Base-by-base conservation (phyloP, 2,888 invertebrate genomes). In the Acanthosepion esculentum region DNA sequence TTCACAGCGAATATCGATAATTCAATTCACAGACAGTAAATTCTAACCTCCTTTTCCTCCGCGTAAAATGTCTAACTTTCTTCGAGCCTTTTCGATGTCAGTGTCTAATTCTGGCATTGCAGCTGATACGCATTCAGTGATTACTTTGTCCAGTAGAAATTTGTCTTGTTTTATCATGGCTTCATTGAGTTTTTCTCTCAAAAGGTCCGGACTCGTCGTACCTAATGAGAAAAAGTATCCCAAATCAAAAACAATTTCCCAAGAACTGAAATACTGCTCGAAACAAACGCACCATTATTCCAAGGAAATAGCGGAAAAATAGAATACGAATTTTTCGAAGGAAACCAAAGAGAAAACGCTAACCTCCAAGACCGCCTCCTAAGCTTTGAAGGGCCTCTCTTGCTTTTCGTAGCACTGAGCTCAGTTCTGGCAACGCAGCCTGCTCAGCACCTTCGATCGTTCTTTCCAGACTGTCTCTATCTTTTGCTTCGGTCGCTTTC, bases 1-100 rank as follows among this genome's bases (percentile, higher is more conserved):
- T 41, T 41, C 3, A 41, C 41, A 41, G 41, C 41, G 41, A 41
- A 41, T 41, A 41, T 41, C 41, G 0, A 41, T 41, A 41, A 41
- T 0, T 41, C 41, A 41, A 41, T 41, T 1, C 41, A 41, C 41
- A 41, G 1, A 41, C 2, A 41, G 41, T 48, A 20, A 92, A 92
- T 26, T 92, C 92, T 92, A 41, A 92, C 92, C 92, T 92, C 92
- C 92, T 23, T 3, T 48, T 48, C 48, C 92, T 92, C 92, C 92
- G n/a, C 92, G 48, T n/a, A 92, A 23, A 92, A 41, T 92, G 18
- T 92, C 92, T 48, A 92, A 92, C 7, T 18, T 20, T 41, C n/a
- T 92, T 41, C 92, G 41, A 15, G 92, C 92, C 23, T 92, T 41
- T 15, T 48, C 48, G 48, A 92, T 92, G 29, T 92, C 92, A 41